Percentiles rank a stretch among this genome's conserved stretches.
Conservation (phyloP, 2,797 vertebrate genomes). For the Enteromius afrohamiltoni region DNA sequence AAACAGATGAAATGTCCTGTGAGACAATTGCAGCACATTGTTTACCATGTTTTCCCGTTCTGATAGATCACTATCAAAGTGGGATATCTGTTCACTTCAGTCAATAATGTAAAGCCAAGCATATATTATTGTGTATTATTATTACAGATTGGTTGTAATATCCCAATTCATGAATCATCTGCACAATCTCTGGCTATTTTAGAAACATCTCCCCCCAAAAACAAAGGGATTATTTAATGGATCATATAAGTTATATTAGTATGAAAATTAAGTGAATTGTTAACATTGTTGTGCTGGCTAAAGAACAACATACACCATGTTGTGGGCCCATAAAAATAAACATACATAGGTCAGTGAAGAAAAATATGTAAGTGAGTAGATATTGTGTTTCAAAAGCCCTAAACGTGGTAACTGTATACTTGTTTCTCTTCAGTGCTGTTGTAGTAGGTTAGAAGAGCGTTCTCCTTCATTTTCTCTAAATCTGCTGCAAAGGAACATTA, state of each 20-base stretch:
- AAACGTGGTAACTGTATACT: neutral
- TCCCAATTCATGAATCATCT: neutral
- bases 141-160: neutral
- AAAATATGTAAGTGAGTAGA: neutral
- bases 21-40: neutral
- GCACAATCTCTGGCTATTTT: neutral
- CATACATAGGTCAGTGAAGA: neutral
- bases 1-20: neutral
- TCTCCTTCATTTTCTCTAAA: neutral
- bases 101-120: neutral
- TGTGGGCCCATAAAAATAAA: constrained; percentile 13
- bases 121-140: neutral
- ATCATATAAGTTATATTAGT: neutral
- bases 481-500: neutral
- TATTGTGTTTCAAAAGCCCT: constrained; percentile 16
- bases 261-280: neutral
- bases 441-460: neutral
- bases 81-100: neutral
- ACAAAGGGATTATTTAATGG: too few species aligned
- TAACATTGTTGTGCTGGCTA: neutral
- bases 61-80: neutral
- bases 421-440: neutral
- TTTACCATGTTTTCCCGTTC: neutral
- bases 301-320: constrained; percentile 8
- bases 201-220: neutral